Percentiles rank a stretch among this genome's conserved stretches.
Conservation (phyloP, 2,797 vertebrate genomes). For the Dryobates pubescens region DNA sequence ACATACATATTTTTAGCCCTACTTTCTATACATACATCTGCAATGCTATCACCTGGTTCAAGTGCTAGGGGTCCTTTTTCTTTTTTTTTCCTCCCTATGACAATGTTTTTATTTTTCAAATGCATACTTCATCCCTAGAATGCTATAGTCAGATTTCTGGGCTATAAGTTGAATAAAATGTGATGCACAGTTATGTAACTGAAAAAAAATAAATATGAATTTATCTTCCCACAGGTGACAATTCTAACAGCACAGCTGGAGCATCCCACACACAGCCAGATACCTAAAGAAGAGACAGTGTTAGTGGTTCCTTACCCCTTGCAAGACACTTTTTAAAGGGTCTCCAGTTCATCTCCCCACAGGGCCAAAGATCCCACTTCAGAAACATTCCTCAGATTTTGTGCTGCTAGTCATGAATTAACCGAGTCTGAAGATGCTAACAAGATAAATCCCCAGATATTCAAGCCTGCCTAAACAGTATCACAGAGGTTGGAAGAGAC, state of each 20-base stretch:
- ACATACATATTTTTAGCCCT: not conserved
- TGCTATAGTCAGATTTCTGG: not conserved
- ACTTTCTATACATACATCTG: not conserved
- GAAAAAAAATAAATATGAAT: not conserved
- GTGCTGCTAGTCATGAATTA: not conserved
- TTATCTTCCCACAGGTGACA: not conserved
- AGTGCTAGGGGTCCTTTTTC: not conserved
- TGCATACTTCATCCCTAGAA: rapidly evolving
- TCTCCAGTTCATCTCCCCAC: not conserved
- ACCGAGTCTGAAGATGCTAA: not conserved
- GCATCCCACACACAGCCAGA: not conserved
- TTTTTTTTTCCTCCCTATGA: not conserved
- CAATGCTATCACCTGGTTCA: not conserved
- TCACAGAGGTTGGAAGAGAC: too few relatives aligned
- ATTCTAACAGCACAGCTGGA: not conserved
- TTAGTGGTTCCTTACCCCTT: not conserved
- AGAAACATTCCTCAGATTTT: not conserved
- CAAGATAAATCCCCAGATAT: not conserved
- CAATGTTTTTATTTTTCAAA: not conserved
- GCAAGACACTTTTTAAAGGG: not conserved
- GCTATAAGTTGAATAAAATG: not conserved
- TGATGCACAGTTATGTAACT: not conserved
- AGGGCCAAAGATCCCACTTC: not conserved
- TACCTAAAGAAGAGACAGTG: not conserved
- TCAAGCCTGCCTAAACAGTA: not conserved